Conservation (phyloP, 2,113 vertebrate species). For the Sitta europaea region DNA sequence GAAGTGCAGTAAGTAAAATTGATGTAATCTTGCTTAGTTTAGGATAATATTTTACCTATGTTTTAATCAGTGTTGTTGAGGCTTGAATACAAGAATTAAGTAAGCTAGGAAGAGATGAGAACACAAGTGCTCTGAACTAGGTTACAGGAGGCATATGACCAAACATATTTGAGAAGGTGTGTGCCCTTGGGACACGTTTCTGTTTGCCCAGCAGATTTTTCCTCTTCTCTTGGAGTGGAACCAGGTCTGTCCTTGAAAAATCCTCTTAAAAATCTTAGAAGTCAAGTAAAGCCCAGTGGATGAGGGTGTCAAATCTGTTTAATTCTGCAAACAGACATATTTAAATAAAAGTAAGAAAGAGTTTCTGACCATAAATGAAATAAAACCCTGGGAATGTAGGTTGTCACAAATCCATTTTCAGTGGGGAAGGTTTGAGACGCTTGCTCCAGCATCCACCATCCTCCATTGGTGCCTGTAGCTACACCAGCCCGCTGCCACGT, state of each 20-base stretch:
- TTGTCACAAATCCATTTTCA: background rate
- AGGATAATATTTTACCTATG: background rate
- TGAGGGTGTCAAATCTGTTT: background rate
- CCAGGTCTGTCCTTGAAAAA: background rate
- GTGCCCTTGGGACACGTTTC: background rate
- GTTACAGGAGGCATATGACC: background rate
- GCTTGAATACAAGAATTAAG: background rate
- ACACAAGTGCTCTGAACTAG: background rate
- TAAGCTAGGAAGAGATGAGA: background rate
- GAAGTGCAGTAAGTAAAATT: background rate
- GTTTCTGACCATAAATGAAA: background rate
- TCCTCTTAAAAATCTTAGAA: background rate
- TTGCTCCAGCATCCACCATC: background rate
- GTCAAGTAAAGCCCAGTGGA: background rate
- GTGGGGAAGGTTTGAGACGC: rapidly evolving
- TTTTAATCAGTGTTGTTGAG: background rate
- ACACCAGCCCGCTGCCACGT: background rate
- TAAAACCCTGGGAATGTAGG: background rate
- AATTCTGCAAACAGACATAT: background rate
- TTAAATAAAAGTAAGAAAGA: background rate
- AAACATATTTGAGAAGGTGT: background rate
- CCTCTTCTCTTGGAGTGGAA: background rate
- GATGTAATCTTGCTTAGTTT: background rate
- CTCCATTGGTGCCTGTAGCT: background rate
- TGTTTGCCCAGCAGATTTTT: background rate